Conservation (phyloP, 2,888 invertebrate genomes). For the Atrina japonica region DNA sequence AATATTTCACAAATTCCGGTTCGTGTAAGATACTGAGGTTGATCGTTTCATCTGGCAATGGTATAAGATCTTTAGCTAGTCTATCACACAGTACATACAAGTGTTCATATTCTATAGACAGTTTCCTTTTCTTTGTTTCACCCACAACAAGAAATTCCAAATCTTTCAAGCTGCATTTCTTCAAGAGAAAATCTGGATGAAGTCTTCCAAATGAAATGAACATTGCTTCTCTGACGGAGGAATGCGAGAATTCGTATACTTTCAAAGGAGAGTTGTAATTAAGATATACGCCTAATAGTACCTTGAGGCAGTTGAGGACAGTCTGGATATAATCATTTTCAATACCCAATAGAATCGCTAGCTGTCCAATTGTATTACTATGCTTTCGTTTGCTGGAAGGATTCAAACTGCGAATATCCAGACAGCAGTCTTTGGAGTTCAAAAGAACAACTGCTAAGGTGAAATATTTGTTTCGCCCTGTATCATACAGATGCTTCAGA, state of each 20-base stretch:
- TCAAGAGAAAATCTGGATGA: not conserved
- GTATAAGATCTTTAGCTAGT: not conserved
- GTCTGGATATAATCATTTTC: not conserved
- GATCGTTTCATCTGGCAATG: constrained; percentile 3
- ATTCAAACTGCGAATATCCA: not conserved
- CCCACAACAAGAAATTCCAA: not conserved
- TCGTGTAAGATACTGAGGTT: constrained; percentile 12
- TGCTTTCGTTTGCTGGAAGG: not conserved
- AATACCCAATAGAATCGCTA: not conserved
- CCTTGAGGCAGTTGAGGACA: not conserved
- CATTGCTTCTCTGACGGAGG: constrained; percentile 5
- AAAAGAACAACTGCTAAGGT: constrained; percentile 10
- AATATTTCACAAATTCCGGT: constrained; percentile 1
- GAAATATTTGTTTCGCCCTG: not conserved
- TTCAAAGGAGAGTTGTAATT: not conserved
- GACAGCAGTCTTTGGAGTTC: constrained; percentile 5
- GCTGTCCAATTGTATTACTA: not conserved
- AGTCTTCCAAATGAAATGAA: constrained; percentile 9
- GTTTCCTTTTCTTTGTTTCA: not conserved
- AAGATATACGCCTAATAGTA: constrained; percentile 6
- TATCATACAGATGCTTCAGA: constrained; percentile 1
- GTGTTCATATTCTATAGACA: not conserved
- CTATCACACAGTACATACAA: not conserved
- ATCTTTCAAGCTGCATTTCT: not conserved
- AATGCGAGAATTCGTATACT: constrained; percentile 15